Conservation (phyloP, 2,113 vertebrate species). For the Macquaria australasica region DNA sequence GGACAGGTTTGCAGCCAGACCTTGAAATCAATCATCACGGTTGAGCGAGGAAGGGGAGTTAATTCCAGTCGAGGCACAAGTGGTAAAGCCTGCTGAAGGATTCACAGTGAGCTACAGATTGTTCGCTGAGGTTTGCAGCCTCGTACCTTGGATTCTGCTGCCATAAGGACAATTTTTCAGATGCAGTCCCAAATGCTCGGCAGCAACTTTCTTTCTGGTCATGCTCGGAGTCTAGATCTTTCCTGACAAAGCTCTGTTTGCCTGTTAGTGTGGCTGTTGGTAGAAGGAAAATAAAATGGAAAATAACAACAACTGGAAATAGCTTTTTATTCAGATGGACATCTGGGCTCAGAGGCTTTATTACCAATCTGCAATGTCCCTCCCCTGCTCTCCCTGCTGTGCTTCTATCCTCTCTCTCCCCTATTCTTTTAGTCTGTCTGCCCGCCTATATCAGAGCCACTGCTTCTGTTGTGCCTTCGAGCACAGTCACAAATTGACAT, state of each 20-base stretch:
- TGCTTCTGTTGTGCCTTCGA: slow-evolving; percentile 56
- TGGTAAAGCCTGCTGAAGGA: slow-evolving; percentile 53
- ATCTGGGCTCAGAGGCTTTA: slow-evolving; percentile 62
- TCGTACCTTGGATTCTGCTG: slow-evolving; percentile 35
- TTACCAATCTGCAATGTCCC: slow-evolving; percentile 57
- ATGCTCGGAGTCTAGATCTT: background rate
- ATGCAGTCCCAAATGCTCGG: slow-evolving; percentile 32
- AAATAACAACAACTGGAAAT: slow-evolving; percentile 49
- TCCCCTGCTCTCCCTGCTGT: slow-evolving; percentile 30
- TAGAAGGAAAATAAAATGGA: slow-evolving; percentile 10
- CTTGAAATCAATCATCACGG: slow-evolving; percentile 80
- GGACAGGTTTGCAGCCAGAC: slow-evolving; percentile 67
- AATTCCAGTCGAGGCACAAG: slow-evolving; percentile 58
- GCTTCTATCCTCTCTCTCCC: slow-evolving; percentile 28
- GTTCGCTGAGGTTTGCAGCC: slow-evolving; percentile 23
- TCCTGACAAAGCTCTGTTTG: slow-evolving; percentile 42
- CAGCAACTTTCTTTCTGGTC: background rate
- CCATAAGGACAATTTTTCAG: slow-evolving; percentile 6
- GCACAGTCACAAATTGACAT: slow-evolving; percentile 68
- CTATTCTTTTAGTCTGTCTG: slow-evolving; percentile 37
- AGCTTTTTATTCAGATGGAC: slow-evolving; percentile 67
- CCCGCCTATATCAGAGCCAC: slow-evolving; percentile 43
- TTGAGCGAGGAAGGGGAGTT: slow-evolving; percentile 58
- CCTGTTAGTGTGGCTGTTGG: slow-evolving; percentile 32
- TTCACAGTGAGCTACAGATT: slow-evolving; percentile 49